Percentiles rank a stretch among this genome's conserved stretches.
phyloP scores from a whole-genome alignment of 2,113 vertebrate species.

The Orientallactaga bullata region DNA sequence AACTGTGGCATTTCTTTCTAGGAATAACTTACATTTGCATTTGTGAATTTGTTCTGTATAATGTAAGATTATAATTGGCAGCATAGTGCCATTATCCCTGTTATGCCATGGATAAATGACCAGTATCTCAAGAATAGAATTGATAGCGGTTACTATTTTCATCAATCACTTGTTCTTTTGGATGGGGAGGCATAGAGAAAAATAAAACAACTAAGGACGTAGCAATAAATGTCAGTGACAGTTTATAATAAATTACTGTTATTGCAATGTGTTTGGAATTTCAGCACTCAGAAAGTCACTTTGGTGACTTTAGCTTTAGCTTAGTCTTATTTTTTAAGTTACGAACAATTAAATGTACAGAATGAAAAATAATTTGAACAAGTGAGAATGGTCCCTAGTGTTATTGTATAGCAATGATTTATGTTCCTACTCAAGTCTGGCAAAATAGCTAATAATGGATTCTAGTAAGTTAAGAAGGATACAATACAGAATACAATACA shows the following conservation, averaged over 20 bases:
- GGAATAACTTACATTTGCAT: constrained; percentile 76
- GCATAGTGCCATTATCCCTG: constrained; percentile 78
- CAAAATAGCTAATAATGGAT: background rate
- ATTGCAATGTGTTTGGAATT: constrained; percentile 25
- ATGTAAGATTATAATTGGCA: constrained; percentile 76
- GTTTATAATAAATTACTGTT: background rate
- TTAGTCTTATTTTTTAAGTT: constrained; percentile 46
- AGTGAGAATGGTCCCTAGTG: background rate
- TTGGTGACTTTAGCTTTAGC: constrained; percentile 52
- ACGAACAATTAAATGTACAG: constrained; percentile 50
- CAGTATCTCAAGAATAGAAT: constrained; percentile 63
- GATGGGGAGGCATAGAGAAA: background rate
- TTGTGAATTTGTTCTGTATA: constrained; percentile 83
- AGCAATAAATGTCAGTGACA: background rate
- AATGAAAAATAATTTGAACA: constrained; percentile 32
- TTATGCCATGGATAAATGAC: constrained; percentile 89
- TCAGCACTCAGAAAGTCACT: constrained; percentile 44
- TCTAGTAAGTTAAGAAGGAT: background rate
- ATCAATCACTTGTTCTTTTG: background rate
- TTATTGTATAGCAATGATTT: background rate
- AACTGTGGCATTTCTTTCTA: constrained; percentile 69
- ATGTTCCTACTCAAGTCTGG: background rate
- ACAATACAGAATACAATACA: background rate
- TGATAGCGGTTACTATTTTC: background rate
- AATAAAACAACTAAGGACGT: background rate